These are phyloP conservation scores for Morinoia aosen DNA, from an alignment of 2,888 invertebrate genomes.

Conservation along the genomic window DNA sequence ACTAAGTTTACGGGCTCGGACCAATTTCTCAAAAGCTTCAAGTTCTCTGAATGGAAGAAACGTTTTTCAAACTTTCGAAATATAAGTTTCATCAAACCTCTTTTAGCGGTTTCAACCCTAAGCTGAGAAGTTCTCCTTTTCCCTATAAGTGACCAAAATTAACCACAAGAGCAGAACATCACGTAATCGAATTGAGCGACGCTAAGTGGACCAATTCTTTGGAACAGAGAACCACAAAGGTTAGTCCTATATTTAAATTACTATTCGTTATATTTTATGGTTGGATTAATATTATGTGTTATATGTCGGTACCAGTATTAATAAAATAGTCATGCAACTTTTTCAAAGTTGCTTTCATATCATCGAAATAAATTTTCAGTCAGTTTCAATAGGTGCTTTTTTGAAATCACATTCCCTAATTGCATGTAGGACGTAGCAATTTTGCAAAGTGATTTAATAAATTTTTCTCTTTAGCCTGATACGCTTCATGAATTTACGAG, in stretches of 20 bases:
- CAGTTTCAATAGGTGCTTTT: neutral
- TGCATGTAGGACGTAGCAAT: too few species aligned
- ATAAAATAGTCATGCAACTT: too few species aligned
- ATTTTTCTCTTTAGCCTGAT: too few species aligned
- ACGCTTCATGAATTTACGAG: too few species aligned
- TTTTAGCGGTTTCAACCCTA: slow-evolving; percentile 37
- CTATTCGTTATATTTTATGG: neutral
- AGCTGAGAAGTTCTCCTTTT: slow-evolving; percentile 35
- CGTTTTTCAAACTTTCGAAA: slow-evolving; percentile 39
- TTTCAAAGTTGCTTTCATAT: neutral
- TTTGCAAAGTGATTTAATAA: too few species aligned
- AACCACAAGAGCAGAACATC: neutral
- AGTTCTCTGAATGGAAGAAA: slow-evolving; percentile 51
- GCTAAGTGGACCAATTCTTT: slow-evolving; percentile 19
- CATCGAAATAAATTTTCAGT: neutral
- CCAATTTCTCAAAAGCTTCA: neutral
- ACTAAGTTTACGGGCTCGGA: slow-evolving; percentile 40
- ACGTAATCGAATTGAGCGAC: neutral
- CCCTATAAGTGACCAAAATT: slow-evolving; percentile 46
- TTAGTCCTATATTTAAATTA: neutral
- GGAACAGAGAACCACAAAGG: neutral
- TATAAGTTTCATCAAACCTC: slow-evolving; percentile 36
- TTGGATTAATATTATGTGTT: neutral
- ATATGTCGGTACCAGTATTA: too few species aligned
- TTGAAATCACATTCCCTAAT: too few species aligned